phyloP scores from a whole-genome alignment of 2,113 vertebrate species.

The Nesogale talazaci region DNA sequence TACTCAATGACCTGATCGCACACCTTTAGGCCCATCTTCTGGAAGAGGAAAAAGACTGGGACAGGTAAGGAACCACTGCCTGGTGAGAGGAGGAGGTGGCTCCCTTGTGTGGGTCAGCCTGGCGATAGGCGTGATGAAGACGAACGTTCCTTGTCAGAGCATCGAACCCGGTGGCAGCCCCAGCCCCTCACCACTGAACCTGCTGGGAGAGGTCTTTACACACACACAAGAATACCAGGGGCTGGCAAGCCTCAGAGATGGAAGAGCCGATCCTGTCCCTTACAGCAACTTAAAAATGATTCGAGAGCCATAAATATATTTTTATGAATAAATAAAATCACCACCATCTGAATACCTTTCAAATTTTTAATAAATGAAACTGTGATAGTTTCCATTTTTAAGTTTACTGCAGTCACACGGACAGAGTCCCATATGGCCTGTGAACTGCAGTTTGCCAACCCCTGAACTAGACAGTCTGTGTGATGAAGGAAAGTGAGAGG shows the following conservation, averaged over 20 bases:
- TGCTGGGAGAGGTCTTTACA: background rate
- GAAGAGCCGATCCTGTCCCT: too few species aligned
- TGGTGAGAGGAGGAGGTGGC: background rate
- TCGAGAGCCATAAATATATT: too few species aligned
- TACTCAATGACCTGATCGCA: background rate
- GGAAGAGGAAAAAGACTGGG: background rate
- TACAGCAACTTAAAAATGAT: too few species aligned
- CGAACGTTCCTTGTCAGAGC: too few species aligned
- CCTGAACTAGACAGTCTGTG: background rate
- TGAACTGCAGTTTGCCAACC: constrained; percentile 27
- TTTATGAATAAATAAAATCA: too few species aligned
- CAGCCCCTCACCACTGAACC: background rate
- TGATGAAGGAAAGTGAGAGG: background rate
- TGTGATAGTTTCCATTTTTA: too few species aligned
- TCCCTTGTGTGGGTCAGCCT: background rate
- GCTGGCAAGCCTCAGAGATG: background rate
- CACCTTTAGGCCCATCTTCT: background rate
- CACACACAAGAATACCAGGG: background rate
- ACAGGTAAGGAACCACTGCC: background rate
- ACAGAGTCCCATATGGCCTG: too few species aligned
- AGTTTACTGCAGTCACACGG: too few species aligned
- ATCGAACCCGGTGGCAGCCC: background rate
- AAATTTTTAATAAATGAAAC: too few species aligned
- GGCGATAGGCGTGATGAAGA: background rate
- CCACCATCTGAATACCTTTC: too few species aligned